A percentile compares a stretch with the other conserved stretches of the same genome.
Conservation (phyloP, 2,113 vertebrate species). For the Trinectes maculatus region DNA sequence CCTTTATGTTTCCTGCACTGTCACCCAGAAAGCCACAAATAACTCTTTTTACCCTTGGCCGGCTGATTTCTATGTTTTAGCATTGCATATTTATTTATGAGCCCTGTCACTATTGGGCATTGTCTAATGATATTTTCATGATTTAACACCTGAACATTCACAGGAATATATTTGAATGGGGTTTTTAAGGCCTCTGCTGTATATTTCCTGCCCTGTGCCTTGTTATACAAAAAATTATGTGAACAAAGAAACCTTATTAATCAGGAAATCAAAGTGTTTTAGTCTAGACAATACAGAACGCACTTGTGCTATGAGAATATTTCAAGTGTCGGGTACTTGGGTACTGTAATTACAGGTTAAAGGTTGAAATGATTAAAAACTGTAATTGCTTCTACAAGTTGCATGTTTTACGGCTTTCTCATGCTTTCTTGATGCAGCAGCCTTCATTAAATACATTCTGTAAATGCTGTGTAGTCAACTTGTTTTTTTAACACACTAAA, state of each 20-base stretch:
- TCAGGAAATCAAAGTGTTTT: slow-evolving; percentile 31
- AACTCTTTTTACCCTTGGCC: slow-evolving; percentile 36
- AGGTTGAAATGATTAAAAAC: too few relatives aligned
- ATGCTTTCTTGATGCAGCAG: too few relatives aligned
- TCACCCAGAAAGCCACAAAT: slow-evolving; percentile 37
- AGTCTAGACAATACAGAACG: slow-evolving; percentile 24
- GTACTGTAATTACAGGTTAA: too few relatives aligned
- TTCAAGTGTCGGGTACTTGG: too few relatives aligned
- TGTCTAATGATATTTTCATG: slow-evolving; percentile 58
- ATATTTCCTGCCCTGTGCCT: slow-evolving; percentile 4
- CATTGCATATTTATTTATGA: slow-evolving; percentile 58
- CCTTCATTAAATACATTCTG: too few relatives aligned
- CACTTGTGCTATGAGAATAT: neutral
- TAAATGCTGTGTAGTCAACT: too few relatives aligned
- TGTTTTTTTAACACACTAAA: too few relatives aligned
- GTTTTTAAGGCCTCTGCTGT: slow-evolving; percentile 23
- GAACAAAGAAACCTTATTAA: neutral
- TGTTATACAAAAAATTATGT: slow-evolving; percentile 28
- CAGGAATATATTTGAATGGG: slow-evolving; percentile 46
- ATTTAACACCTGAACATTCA: slow-evolving; percentile 50
- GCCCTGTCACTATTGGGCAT: slow-evolving; percentile 42
- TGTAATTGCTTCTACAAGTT: too few relatives aligned
- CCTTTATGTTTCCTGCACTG: slow-evolving; percentile 40
- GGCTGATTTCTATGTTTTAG: slow-evolving; percentile 39
- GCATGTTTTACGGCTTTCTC: too few relatives aligned